Evolutionary conservation across 2,113 vertebrate species (phyloP).

Genomic region (Prionailurus viverrinus): DNA sequence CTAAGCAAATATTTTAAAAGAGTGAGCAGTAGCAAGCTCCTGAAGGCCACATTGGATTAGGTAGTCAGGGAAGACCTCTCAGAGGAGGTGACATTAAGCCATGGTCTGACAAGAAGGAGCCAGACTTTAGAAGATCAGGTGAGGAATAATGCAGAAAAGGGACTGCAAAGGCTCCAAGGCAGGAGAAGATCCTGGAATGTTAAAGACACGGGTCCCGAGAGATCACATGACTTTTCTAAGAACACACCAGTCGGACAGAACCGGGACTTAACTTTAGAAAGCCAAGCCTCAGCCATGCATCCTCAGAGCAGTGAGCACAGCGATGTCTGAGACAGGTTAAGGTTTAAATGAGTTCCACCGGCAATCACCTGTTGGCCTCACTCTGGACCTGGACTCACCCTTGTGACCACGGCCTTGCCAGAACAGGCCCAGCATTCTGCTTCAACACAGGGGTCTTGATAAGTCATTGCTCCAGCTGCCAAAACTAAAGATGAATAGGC

Average conservation of each 20-base stretch:
- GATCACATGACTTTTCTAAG: background rate
- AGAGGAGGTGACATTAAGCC: background rate
- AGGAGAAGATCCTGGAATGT: background rate
- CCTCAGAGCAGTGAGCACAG: background rate
- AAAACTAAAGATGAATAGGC: background rate
- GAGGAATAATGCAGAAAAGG: background rate
- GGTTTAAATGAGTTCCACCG: background rate
- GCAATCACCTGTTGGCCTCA: background rate
- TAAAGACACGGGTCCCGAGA: background rate
- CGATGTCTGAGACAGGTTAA: background rate
- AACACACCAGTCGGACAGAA: background rate
- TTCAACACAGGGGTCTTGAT: background rate
- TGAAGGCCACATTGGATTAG: background rate
- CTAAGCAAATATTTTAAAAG: background rate
- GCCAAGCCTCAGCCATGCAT: background rate
- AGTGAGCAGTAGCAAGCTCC: background rate
- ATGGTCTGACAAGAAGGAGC: background rate
- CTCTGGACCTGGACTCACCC: background rate
- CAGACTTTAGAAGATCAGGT: background rate
- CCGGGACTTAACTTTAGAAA: background rate
- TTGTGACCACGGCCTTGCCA: rapidly evolving
- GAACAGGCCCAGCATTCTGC: background rate
- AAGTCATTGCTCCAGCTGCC: background rate
- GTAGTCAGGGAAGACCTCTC: background rate
- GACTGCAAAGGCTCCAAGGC: background rate